Evolutionary conservation across 1,140 invertebrate species (phyloP).

Genomic region (Cyclina sinensis): DNA sequence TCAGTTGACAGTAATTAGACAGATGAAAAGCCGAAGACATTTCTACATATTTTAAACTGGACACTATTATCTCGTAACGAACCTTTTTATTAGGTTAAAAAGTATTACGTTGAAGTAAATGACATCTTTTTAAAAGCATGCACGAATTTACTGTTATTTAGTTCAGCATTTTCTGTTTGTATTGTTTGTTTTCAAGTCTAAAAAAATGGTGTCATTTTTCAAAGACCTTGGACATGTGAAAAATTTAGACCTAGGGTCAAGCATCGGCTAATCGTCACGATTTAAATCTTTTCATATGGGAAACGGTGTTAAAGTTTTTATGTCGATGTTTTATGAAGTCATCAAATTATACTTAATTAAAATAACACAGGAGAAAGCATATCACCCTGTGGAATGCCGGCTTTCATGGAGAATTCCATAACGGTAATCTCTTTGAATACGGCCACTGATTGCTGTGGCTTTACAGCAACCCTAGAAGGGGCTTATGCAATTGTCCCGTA

Average conservation of each 20-base stretch:
- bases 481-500: slow-evolving; percentile 65
- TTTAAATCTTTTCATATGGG: slow-evolving; percentile 45
- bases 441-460: slow-evolving; percentile 1
- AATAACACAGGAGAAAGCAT: slow-evolving; percentile 47
- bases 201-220: slow-evolving; percentile 22
- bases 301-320: slow-evolving; percentile 37
- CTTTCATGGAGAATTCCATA: slow-evolving; percentile 54
- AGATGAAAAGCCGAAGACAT: too few species aligned
- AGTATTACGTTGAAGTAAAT: too few species aligned
- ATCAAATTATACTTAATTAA: slow-evolving; percentile 69
- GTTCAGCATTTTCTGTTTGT: too few species aligned
- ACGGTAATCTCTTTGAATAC: slow-evolving; percentile 54
- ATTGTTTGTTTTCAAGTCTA: not conserved
- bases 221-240: slow-evolving; percentile 37
- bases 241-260: slow-evolving; percentile 25
- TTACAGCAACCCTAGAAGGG: slow-evolving; percentile 42
- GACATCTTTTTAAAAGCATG: too few species aligned
- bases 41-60: too few species aligned
- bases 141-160: too few species aligned
- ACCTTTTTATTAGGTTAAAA: too few species aligned
- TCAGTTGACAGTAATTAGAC: too few species aligned
- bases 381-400: not conserved
- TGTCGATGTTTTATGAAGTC: slow-evolving; percentile 61
- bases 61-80: too few species aligned
- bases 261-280: slow-evolving; percentile 23